Conservation (phyloP, 2,888 invertebrate genomes). For the Exephanes ischioxanthus region DNA sequence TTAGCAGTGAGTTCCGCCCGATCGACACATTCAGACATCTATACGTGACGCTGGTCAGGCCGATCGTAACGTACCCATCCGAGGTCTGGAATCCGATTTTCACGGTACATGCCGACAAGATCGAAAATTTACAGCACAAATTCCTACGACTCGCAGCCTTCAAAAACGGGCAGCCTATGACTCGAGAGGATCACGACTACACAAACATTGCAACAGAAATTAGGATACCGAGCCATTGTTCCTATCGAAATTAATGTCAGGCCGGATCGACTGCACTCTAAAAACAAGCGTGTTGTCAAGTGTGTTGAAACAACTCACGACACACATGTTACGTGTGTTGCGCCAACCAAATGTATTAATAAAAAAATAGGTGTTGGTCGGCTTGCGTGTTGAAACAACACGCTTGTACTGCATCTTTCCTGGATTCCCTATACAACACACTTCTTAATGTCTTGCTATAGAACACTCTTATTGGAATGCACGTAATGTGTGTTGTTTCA, state of each 20-base stretch:
- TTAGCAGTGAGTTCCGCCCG: not conserved
- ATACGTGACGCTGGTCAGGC: not conserved
- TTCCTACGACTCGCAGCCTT: not conserved
- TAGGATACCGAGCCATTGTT: not conserved
- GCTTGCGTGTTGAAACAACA: too few relatives aligned
- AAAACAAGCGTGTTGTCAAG: too few relatives aligned
- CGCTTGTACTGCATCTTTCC: too few relatives aligned
- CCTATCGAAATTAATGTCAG: not conserved
- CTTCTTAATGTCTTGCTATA: too few relatives aligned
- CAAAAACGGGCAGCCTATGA: not conserved
- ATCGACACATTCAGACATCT: not conserved
- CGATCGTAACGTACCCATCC: not conserved
- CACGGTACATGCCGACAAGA: not conserved
- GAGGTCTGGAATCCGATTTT: not conserved
- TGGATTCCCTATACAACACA: too few relatives aligned
- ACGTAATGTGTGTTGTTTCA: too few relatives aligned
- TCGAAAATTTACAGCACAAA: not conserved
- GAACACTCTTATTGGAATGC: too few relatives aligned
- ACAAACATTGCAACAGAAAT: not conserved
- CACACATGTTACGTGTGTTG: too few relatives aligned
- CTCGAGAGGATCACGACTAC: not conserved
- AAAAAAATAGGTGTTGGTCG: too few relatives aligned
- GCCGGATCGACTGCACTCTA: not conserved
- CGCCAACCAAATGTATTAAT: too few relatives aligned
- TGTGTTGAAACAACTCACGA: too few relatives aligned